phyloP scores from a whole-genome alignment of 2,797 vertebrate genomes.

The Rhabdomys pumilio region DNA sequence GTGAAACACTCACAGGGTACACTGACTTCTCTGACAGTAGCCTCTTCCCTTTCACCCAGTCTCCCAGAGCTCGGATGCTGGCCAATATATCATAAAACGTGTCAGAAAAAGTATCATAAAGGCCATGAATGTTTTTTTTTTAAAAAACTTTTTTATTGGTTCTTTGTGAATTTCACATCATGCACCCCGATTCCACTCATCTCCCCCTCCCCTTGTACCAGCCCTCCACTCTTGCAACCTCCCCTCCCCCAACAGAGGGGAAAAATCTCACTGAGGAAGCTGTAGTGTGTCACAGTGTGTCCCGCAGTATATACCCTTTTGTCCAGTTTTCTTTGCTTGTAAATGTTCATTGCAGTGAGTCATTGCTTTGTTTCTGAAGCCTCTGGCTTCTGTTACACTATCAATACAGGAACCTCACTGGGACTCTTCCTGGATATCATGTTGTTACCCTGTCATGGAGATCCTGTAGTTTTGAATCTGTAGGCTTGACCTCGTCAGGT shows the following conservation, averaged over 20 bases:
- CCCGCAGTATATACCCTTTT: neutral
- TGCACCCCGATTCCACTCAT: neutral
- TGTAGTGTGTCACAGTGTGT: neutral
- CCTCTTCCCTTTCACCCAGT: constrained; percentile 3
- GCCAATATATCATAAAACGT: too few species aligned
- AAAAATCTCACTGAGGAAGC: neutral
- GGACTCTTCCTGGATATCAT: neutral
- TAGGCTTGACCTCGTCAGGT: neutral
- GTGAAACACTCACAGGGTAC: neutral
- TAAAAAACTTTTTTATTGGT: neutral
- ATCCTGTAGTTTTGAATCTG: neutral
- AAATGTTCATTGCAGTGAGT: neutral
- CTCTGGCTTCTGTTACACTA: neutral
- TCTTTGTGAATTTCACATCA: neutral
- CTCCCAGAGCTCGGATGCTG: neutral
- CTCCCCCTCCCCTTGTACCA: neutral
- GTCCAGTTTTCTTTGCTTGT: neutral
- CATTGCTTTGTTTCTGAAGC: neutral
- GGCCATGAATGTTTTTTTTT: neutral
- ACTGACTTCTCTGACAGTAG: neutral
- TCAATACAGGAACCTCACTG: neutral
- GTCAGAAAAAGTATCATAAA: neutral
- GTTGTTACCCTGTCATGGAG: neutral
- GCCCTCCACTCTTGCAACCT: neutral
- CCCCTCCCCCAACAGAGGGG: too few species aligned